These are phyloP conservation scores for Crotalus viridis DNA, from an alignment of 2,113 vertebrate genomes.

Conservation along the genomic window DNA sequence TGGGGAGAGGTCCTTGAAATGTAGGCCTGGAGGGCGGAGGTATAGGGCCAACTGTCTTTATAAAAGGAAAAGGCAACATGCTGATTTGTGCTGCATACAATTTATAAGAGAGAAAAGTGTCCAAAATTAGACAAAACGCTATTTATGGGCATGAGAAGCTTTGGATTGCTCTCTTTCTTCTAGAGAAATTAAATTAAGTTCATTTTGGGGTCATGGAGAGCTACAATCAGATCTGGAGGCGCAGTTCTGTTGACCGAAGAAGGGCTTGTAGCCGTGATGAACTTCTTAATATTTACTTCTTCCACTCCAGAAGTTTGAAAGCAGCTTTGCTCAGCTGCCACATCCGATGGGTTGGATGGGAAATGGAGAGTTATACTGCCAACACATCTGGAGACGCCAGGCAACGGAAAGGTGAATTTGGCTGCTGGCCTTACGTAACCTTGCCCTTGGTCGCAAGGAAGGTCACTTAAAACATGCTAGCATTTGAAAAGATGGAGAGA, in stretches of 20 bases:
- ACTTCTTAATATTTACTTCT: not conserved
- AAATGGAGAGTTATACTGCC: not conserved
- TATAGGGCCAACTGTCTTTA: not conserved
- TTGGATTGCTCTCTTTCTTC: not conserved
- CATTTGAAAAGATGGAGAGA: no score
- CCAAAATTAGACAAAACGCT: no score
- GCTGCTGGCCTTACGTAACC: not conserved
- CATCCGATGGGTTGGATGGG: not conserved
- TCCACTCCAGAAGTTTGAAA: not conserved
- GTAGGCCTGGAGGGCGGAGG: accelerated
- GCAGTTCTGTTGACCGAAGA: not conserved
- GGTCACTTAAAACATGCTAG: no score
- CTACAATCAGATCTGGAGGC: not conserved
- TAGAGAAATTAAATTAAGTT: not conserved
- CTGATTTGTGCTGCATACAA: no score
- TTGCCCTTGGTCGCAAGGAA: not conserved
- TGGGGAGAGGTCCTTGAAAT: not conserved
- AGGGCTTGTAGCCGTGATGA: not conserved
- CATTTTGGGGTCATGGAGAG: not conserved
- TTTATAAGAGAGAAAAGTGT: not conserved
- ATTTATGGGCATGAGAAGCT: not conserved
- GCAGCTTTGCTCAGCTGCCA: not conserved
- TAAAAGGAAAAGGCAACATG: not conserved
- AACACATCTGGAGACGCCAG: not conserved
- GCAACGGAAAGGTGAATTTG: not conserved